These are phyloP conservation scores for Entomobrya multifasciata DNA, from an alignment of 2,888 invertebrate genomes.

Conservation along the genomic window DNA sequence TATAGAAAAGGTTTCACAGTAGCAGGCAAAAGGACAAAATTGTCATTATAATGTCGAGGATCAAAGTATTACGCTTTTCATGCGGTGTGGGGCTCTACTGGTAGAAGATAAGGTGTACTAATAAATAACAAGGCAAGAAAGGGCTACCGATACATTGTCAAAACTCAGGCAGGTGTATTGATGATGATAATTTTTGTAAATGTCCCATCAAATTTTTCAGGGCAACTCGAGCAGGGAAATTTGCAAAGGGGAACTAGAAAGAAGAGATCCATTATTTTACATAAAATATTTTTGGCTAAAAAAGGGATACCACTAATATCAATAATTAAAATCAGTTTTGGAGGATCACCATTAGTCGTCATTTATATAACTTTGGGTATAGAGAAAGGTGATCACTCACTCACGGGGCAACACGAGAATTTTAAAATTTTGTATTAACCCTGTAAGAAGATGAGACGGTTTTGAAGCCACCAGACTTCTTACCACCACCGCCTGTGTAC, in stretches of 20 bases:
- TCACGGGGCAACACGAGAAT: conserved; percentile 58
- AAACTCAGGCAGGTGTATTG: neutral
- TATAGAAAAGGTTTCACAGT: conserved; percentile 29
- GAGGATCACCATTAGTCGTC: conserved; percentile 32
- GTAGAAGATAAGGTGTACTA: neutral
- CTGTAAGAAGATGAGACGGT: conserved; percentile 84
- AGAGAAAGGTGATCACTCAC: conserved; percentile 28
- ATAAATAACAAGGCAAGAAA: neutral
- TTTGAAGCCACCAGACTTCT: conserved; percentile 81
- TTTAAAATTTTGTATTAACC: conserved; percentile 80
- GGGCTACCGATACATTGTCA: conserved; percentile 25
- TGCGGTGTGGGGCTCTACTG: conserved; percentile 5
- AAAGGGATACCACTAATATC: conserved; percentile 8
- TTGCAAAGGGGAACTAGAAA: neutral
- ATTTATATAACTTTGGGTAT: neutral
- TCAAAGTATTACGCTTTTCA: conserved; percentile 25
- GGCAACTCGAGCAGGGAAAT: neutral
- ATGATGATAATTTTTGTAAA: neutral
- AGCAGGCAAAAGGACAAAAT: conserved; percentile 8
- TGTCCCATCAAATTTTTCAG: conserved; percentile 13
- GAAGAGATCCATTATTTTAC: neutral
- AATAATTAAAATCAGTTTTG: neutral
- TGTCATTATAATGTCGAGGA: neutral
- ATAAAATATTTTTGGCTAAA: neutral
- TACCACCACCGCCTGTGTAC: conserved; percentile 75